phyloP scores from a whole-genome alignment of 2,888 invertebrate species.

The Platycheirus rosarum region DNA sequence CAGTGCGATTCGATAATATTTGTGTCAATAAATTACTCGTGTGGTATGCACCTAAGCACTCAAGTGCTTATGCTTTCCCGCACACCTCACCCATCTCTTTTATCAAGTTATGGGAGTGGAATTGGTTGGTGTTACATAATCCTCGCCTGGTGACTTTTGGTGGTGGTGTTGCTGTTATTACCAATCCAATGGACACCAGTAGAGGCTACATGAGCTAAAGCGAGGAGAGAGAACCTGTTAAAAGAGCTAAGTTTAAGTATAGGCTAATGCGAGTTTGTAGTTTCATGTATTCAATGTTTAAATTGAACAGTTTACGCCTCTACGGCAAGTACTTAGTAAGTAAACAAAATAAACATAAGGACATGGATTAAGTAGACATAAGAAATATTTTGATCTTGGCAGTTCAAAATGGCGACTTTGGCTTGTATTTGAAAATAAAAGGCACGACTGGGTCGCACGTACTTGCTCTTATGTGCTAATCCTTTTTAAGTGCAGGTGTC shows the following conservation, averaged over 20 bases:
- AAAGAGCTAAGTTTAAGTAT: slow-evolving; percentile 43
- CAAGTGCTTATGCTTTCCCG: slow-evolving; percentile 31
- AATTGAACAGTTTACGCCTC: too few species aligned
- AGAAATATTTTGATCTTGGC: too few species aligned
- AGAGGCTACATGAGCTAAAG: not conserved
- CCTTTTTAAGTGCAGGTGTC: too few species aligned
- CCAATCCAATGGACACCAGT: slow-evolving; percentile 7
- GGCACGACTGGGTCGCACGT: too few species aligned
- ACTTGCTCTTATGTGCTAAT: too few species aligned
- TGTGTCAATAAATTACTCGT: slow-evolving; percentile 63
- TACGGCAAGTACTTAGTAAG: too few species aligned
- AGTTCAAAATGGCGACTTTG: too few species aligned
- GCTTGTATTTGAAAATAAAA: too few species aligned
- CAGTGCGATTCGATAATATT: slow-evolving; percentile 68
- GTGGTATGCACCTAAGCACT: slow-evolving; percentile 28
- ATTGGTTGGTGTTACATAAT: slow-evolving; percentile 60
- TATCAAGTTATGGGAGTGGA: slow-evolving; percentile 46
- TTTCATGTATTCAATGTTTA: too few species aligned
- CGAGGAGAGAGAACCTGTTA: too few species aligned
- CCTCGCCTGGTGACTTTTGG: slow-evolving; percentile 38
- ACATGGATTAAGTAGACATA: too few species aligned
- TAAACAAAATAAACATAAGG: too few species aligned
- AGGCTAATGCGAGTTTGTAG: slow-evolving; percentile 4
- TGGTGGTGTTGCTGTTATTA: slow-evolving; percentile 16
- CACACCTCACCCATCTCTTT: not conserved